These are phyloP conservation scores for Cydia pomonella DNA, from an alignment of 1,140 invertebrate species.

Conservation along the genomic window DNA sequence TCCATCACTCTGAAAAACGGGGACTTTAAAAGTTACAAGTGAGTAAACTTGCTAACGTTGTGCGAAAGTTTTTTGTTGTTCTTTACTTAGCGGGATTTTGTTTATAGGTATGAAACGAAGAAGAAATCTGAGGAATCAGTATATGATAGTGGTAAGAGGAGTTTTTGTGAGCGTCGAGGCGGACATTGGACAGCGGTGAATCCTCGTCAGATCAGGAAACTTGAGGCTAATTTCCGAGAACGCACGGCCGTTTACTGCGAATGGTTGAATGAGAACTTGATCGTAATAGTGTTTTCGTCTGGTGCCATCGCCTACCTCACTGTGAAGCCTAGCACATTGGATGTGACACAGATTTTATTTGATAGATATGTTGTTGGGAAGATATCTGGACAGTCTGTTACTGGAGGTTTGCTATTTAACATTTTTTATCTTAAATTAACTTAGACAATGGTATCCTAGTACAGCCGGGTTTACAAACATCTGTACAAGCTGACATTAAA, in stretches of 20 bases:
- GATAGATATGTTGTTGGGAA: conserved; percentile 73
- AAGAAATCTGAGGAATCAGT: conserved; percentile 64
- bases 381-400: conserved; percentile 57
- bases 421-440: conserved; percentile 24
- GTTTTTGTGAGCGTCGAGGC: conserved; percentile 60
- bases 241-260: conserved; percentile 56
- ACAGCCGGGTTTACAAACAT: too few relatives aligned
- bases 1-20: conserved; percentile 58
- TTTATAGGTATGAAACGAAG: conserved; percentile 68
- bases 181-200: conserved; percentile 55
- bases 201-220: conserved; percentile 60
- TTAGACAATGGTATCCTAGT: not conserved
- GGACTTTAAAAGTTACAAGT: conserved; percentile 75
- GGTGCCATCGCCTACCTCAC: conserved; percentile 67
- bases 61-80: conserved; percentile 16
- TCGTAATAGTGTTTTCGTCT: conserved; percentile 66
- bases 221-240: conserved; percentile 66
- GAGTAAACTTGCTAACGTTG: conserved; percentile 43
- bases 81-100: conserved; percentile 24
- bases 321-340: conserved; percentile 59
- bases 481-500: too few relatives aligned
- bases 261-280: conserved; percentile 61
- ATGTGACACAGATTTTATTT: conserved; percentile 69
- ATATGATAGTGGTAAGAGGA: conserved; percentile 62
- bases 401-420: conserved; percentile 54